Conservation (phyloP, 2,797 vertebrate genomes). For the Danionella dracula region DNA sequence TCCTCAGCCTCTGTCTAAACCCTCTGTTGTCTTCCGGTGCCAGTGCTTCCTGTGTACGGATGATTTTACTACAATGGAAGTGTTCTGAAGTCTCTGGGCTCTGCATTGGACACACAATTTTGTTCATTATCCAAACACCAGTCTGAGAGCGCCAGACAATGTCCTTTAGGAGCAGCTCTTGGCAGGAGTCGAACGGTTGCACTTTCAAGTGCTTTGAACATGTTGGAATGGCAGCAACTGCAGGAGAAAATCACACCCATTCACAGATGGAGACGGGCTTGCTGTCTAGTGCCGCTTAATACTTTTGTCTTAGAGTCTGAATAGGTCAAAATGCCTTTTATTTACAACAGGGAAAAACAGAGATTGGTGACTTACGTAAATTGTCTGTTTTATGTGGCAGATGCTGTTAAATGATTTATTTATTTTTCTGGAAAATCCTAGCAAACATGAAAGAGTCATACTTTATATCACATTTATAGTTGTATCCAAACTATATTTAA, state of each 20-base stretch:
- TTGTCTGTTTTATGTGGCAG: no score
- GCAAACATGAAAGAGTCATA: neutral
- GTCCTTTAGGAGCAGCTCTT: constrained; percentile 32
- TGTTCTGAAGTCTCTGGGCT: neutral
- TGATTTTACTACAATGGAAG: neutral
- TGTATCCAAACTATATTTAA: no score
- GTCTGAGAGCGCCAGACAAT: constrained; percentile 28
- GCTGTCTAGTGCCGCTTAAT: constrained; percentile 32
- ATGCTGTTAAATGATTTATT: no score
- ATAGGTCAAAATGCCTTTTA: neutral
- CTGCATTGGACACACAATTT: constrained; percentile 15
- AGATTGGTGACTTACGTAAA: no score
- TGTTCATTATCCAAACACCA: constrained; percentile 45
- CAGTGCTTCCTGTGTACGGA: neutral
- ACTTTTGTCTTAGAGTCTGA: neutral
- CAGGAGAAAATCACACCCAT: constrained; percentile 31
- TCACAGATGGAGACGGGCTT: constrained; percentile 26
- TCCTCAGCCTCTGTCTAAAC: neutral
- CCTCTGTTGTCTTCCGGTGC: neutral
- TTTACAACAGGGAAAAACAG: no score
- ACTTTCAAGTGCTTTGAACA: constrained; percentile 44
- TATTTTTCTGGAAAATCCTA: neutral
- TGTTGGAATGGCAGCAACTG: constrained; percentile 24
- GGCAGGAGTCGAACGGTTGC: constrained; percentile 23
- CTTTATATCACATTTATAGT: neutral